phyloP scores from a whole-genome alignment of 2,888 invertebrate genomes.

The Drosophila prolongata region DNA sequence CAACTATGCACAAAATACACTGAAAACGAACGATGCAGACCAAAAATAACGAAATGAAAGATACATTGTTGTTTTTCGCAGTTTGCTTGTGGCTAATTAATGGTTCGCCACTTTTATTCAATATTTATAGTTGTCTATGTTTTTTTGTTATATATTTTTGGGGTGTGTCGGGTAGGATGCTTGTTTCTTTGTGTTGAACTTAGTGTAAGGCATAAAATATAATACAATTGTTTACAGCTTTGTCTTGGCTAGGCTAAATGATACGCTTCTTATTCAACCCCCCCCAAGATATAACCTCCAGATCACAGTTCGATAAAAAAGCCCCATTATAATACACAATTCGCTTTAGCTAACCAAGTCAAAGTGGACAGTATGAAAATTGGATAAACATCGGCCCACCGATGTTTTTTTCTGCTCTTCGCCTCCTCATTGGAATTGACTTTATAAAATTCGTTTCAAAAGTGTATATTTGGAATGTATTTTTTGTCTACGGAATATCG shows the following conservation, averaged over 20 bases:
- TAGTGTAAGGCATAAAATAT: slow-evolving; percentile 65
- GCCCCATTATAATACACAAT: slow-evolving; percentile 16
- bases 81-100: slow-evolving; percentile 11
- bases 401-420: slow-evolving; percentile 23
- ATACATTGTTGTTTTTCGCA: slow-evolving; percentile 28
- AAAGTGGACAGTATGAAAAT: slow-evolving; percentile 13
- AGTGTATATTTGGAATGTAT: slow-evolving; percentile 45
- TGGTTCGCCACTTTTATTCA: slow-evolving; percentile 43
- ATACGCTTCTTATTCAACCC: slow-evolving; percentile 13
- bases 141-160: slow-evolving; percentile 15
- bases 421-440: slow-evolving; percentile 27
- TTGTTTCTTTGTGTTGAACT: slow-evolving; percentile 48
- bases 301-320: slow-evolving; percentile 61
- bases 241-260: slow-evolving; percentile 36
- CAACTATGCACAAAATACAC: slow-evolving; percentile 63
- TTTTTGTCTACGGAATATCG: slow-evolving; percentile 18
- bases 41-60: slow-evolving; percentile 41
- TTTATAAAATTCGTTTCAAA: slow-evolving; percentile 44
- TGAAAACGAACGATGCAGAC: slow-evolving; percentile 49
- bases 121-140: slow-evolving; percentile 36
- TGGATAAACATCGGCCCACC: slow-evolving; percentile 23
- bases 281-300: slow-evolving; percentile 37
- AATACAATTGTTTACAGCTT: slow-evolving; percentile 59
- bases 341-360: slow-evolving; percentile 34
- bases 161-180: slow-evolving; percentile 38